Percentiles rank a stretch among this genome's conserved stretches.
Evolutionary conservation across 2,113 vertebrate species (phyloP).

Genomic region (Eurypyga helias): DNA sequence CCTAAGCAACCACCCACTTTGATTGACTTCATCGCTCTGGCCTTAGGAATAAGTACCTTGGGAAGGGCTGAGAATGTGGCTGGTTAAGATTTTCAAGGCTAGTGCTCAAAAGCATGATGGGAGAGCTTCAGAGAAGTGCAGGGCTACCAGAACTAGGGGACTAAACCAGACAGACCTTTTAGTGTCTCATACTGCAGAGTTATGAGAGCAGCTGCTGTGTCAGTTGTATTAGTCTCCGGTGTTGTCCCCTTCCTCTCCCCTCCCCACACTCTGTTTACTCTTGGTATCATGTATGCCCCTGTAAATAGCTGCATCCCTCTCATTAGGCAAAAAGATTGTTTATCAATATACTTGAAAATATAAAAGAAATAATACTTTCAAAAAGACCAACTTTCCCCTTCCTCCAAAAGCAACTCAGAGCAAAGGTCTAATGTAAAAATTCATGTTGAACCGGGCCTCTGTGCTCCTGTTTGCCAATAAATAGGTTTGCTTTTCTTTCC

Average conservation of each 20-base stretch:
- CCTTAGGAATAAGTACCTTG: neutral
- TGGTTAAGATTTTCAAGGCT: neutral
- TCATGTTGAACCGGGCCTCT: neutral
- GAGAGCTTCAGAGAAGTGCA: neutral
- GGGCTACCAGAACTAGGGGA: neutral
- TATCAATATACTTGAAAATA: neutral
- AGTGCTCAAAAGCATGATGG: neutral
- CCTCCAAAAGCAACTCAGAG: neutral
- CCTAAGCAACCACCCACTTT: neutral
- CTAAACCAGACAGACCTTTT: neutral
- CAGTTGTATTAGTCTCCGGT: neutral
- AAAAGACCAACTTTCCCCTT: rapidly evolving
- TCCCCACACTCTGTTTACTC: neutral
- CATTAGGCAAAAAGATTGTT: neutral
- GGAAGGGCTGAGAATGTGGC: neutral
- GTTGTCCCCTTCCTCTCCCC: too few species aligned
- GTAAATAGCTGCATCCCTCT: neutral
- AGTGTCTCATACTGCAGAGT: neutral
- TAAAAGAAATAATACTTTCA: neutral
- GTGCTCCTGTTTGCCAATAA: neutral
- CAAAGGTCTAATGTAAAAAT: neutral
- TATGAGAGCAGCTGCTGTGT: neutral
- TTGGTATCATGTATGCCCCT: neutral
- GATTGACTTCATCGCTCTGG: neutral
- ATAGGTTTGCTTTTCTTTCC: neutral